phyloP scores from a whole-genome alignment of 1,140 invertebrate species.

The Oryzaephilus surinamensis region DNA sequence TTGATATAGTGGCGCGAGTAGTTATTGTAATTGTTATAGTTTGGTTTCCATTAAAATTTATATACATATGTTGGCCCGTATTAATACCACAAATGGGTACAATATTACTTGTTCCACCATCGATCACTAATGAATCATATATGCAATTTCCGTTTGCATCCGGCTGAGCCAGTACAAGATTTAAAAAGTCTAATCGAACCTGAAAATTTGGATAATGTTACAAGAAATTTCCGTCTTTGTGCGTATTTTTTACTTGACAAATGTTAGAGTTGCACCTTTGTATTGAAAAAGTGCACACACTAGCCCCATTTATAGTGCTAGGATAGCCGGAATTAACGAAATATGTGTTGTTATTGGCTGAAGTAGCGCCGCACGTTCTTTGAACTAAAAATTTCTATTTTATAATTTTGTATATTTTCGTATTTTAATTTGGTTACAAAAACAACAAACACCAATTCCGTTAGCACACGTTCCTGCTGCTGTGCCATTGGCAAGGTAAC shows the following conservation, averaged over 20 bases:
- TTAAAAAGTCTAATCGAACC: constrained; percentile 65
- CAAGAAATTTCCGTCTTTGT: too few species aligned
- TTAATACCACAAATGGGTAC: constrained; percentile 70
- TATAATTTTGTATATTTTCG: background rate
- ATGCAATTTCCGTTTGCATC: constrained; percentile 59
- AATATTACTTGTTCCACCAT: constrained; percentile 49
- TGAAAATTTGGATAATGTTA: too few species aligned
- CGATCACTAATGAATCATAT: constrained; percentile 59
- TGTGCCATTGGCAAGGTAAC: constrained; percentile 54
- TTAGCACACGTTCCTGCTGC: constrained; percentile 59
- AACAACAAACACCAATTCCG: constrained; percentile 61
- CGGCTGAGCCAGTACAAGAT: constrained; percentile 60
- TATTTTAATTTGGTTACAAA: constrained; percentile 52
- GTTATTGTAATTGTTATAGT: constrained; percentile 58
- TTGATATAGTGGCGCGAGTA: constrained; percentile 42
- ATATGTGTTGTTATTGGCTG: constrained; percentile 70
- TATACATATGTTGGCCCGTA: constrained; percentile 68
- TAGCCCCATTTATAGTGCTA: constrained; percentile 50
- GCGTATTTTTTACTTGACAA: too few species aligned
- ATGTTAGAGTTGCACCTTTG: constrained; percentile 54
- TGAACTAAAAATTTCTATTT: constrained; percentile 42
- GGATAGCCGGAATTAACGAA: constrained; percentile 68
- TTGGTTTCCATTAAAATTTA: constrained; percentile 58
- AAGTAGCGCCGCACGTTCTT: constrained; percentile 52
- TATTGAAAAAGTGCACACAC: constrained; percentile 58